Base-by-base conservation (phyloP, 2,888 invertebrate genomes). In the Apomyelois bistriatella region DNA sequence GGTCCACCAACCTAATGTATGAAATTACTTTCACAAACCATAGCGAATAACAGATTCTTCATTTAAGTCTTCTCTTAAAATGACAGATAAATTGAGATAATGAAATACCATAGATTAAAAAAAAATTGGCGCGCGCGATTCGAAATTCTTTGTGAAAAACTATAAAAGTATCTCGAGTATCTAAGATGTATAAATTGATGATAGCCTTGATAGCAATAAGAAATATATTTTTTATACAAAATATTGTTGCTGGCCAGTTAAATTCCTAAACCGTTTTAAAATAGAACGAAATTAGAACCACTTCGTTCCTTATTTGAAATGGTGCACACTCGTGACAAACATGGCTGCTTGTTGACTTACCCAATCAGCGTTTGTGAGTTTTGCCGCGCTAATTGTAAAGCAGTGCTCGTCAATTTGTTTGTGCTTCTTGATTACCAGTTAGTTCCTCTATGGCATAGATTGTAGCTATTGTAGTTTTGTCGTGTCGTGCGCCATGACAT, bases 301-400 rank as follows among this genome's bases (percentile, higher is more conserved):
- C 46, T 32, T n/a, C n/a, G n/a, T n/a, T n/a, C n/a, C n/a, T 32
- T 32, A 32, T 46, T 30, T 46, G 46, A 32, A 46, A 46, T 16
- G 30, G 32, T 15, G 32, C 32, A 32, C 32, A 10, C n/a, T n/a
- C 46, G 16, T 46, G 35, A 32, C 32, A 8, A 46, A 46, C 46
- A 46, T 46, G 46, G 46, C 46, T 10, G 32, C 7, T 22, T 46
- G 16, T 46, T 46, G 15, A 32, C 46, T 15, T 8, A 32, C 32
- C 3, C 48, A 48, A 48, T 36, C 48, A 48, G 9, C 37, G 8
- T 13, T 48, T 37, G 38, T 48, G 17, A 37, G 37, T 48, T 48
- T 48, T 48, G 22, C 48, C 36, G 37, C 37, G 38, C 36, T 48
- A 48, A 48, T 48, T 48, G 37, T 48, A 12, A 38, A 38, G 13